Evolutionary conservation across 2,113 vertebrate genomes (phyloP).

Genomic region (Urocynchramus pylzowi): DNA sequence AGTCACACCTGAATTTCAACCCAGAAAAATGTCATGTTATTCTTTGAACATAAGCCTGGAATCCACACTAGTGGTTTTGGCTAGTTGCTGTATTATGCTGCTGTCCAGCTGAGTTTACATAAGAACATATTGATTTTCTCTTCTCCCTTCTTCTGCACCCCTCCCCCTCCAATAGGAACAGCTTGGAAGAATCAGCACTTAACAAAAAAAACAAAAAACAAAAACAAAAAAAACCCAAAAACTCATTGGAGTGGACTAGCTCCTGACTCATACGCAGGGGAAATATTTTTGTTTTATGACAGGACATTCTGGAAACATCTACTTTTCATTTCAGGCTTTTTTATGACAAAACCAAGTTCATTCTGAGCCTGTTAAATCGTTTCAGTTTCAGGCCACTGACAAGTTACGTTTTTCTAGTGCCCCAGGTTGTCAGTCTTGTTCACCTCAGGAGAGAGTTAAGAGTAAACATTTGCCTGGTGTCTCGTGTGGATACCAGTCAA

Average conservation of each 20-base stretch:
- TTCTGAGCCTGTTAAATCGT: constrained; percentile 35
- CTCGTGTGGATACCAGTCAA: not conserved
- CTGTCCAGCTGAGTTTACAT: constrained; percentile 20
- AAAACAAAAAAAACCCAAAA: not conserved
- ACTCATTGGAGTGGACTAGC: not conserved
- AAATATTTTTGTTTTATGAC: constrained; percentile 2
- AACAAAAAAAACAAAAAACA: not conserved
- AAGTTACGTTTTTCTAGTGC: constrained; percentile 33
- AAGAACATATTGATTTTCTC: not conserved
- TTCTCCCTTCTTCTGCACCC: not conserved
- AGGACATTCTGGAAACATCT: not conserved
- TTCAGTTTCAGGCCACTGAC: constrained; percentile 37
- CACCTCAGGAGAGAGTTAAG: constrained; percentile 38
- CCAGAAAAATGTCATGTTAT: not conserved
- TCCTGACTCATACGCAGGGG: not conserved
- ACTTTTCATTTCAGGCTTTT: constrained; percentile 5
- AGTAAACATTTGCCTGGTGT: constrained; percentile 26
- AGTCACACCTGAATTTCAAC: not conserved
- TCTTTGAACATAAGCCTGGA: not conserved
- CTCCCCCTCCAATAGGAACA: not conserved
- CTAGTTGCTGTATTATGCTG: not conserved
- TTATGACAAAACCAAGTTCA: constrained; percentile 5
- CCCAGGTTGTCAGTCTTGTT: constrained; percentile 29
- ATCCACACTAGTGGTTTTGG: constrained; percentile 8
- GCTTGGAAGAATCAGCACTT: not conserved